Base-by-base conservation (phyloP, 1,140 invertebrate genomes). In the Dermatophagoides farinae region DNA sequence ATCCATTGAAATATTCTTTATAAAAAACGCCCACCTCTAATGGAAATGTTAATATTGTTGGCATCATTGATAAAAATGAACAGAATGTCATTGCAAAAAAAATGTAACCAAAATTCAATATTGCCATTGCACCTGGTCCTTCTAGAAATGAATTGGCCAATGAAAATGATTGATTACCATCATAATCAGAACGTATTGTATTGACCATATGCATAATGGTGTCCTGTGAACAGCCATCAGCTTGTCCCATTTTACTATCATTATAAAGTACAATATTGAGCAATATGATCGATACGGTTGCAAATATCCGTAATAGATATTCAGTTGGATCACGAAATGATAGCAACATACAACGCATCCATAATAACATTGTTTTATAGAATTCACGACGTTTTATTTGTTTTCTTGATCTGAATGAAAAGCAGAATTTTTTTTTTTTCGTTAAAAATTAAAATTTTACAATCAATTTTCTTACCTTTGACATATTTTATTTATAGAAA, bases 1-100 rank as follows among this genome's bases (percentile, higher is more conserved):
- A 63, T 12, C 60, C 50, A 31, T 63, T 63, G 38, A 50, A 57
- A 16, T 51, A 61, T 62, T 64, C 62, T 57, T 64, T 63, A 6
- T 38, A 49, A 31, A 63, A 63, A 16, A 63, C 61, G 6, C 38
- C 38, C 11, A 63, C 52, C 40, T 63, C 62, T 9, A 63, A 16
- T 11, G 62, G 62, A 47, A 63, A 62, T n/a, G 62, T 62, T 14
- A 63, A 38, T 1, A 63, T 46, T 12, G 49, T 52, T 25, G 57
- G 47, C 41, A 64, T 64, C 10, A 62, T 59, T 20, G 61, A 37
- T 16, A 47, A n/a, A 31, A 50, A 53, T 8, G 64, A 9, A 5
- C 53, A 16, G 47, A 65, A 65, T 43, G 64, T 55, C n/a, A 57
- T 22, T 4, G 44, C 23, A 39, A 63, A 63, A 31, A 64, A 62